Conservation (phyloP, 2,113 vertebrate species). For the Rynchops niger region DNA sequence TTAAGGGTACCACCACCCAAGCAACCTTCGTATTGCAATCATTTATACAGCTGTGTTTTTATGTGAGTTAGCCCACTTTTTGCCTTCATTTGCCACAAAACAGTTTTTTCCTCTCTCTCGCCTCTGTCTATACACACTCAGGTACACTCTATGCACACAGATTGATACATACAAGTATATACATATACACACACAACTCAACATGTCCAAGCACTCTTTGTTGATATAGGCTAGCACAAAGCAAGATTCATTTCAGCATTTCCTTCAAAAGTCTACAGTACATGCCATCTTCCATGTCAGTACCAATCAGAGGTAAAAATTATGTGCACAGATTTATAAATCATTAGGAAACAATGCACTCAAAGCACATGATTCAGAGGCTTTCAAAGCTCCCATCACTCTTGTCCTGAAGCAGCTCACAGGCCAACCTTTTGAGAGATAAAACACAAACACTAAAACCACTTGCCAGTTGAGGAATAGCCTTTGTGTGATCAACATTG, state of each 20-base stretch:
- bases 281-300: neutral
- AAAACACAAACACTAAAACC: neutral
- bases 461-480: neutral
- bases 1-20: neutral
- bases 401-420: neutral
- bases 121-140: neutral
- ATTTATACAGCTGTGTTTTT: neutral
- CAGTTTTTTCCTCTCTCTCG: neutral
- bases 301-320: neutral
- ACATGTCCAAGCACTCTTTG: neutral
- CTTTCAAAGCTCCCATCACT: neutral
- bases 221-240: neutral
- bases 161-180: accelerated
- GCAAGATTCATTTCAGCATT: neutral
- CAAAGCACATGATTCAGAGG: neutral
- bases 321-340: neutral
- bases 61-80: neutral
- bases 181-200: neutral
- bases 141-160: neutral
- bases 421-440: neutral
- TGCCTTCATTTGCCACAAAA: neutral
- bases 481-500: neutral
- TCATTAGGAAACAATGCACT: neutral
- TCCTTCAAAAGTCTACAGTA: neutral
- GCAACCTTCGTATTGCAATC: neutral